Evolutionary conservation across 2,888 invertebrate genomes (phyloP).

Genomic region (Ophion ellenae): DNA sequence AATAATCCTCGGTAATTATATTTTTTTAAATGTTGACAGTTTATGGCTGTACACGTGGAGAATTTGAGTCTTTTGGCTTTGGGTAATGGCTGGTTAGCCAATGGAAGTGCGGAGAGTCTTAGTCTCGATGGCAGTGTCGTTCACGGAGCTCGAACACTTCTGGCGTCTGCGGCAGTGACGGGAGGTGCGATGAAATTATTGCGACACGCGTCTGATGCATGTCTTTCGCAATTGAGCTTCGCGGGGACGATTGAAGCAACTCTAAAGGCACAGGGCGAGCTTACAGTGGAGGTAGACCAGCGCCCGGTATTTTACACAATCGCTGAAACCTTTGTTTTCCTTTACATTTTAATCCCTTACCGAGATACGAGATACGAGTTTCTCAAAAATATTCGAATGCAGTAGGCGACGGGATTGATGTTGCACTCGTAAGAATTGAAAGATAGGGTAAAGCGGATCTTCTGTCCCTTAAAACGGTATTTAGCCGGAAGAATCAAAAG

Average conservation of each 20-base stretch:
- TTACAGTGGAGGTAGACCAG: slow-evolving; percentile 90
- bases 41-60: slow-evolving; percentile 93
- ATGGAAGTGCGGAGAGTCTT: slow-evolving; percentile 89
- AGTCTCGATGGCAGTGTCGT: slow-evolving; percentile 89
- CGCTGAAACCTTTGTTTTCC: background rate
- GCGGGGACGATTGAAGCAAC: slow-evolving; percentile 91
- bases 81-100: slow-evolving; percentile 89
- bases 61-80: slow-evolving; percentile 88
- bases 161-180: slow-evolving; percentile 90
- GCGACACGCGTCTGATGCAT: slow-evolving; percentile 86
- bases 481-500: slow-evolving; percentile 68
- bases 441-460: slow-evolving; percentile 67
- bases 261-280: slow-evolving; percentile 91
- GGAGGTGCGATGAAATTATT: slow-evolving; percentile 87
- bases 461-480: slow-evolving; percentile 72
- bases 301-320: background rate
- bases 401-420: background rate
- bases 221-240: slow-evolving; percentile 90
- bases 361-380: no score
- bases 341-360: slow-evolving; percentile 25
- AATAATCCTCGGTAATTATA: background rate
- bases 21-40: slow-evolving; percentile 84
- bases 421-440: slow-evolving; percentile 23
- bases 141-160: slow-evolving; percentile 88
- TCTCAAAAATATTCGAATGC: background rate